These are phyloP conservation scores for Perca schrenkii DNA, from an alignment of 2,113 vertebrate species.

Conservation along the genomic window DNA sequence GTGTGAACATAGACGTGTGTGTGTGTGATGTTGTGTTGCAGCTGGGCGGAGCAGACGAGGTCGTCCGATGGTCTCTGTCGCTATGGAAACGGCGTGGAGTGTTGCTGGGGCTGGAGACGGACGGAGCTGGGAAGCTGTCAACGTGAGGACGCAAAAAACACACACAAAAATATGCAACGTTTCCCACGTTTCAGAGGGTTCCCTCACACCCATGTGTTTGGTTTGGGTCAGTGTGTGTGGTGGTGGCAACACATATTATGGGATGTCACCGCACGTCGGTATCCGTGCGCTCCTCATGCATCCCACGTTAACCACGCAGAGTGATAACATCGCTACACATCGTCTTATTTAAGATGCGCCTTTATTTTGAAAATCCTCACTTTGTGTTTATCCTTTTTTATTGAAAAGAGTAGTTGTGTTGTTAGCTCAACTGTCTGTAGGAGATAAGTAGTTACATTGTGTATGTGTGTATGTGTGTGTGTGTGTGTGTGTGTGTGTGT, in stretches of 20 bases:
- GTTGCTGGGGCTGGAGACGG: conserved; percentile 94
- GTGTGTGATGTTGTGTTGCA: conserved; percentile 20
- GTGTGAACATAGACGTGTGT: not conserved
- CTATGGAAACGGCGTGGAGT: conserved; percentile 89
- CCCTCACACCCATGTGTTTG: too few relatives aligned
- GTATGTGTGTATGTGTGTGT: conserved; percentile 18
- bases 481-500: conserved; percentile 29
- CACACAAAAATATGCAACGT: not conserved
- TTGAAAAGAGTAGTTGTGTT: too few relatives aligned
- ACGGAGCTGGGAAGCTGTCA: conserved; percentile 88
- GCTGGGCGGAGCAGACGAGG: too few relatives aligned
- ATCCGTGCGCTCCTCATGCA: too few relatives aligned
- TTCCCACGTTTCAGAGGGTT: not conserved
- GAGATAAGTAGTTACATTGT: not conserved
- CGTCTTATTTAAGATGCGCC: too few relatives aligned
- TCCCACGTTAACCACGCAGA: too few relatives aligned
- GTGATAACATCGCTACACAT: too few relatives aligned
- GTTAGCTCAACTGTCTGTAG: too few relatives aligned
- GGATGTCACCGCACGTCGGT: too few relatives aligned
- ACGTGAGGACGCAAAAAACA: conserved; percentile 85
- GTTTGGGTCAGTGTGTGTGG: too few relatives aligned
- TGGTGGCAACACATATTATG: too few relatives aligned
- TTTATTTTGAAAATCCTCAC: too few relatives aligned
- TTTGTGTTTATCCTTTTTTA: not conserved
- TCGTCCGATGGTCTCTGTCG: conserved; percentile 87